These are phyloP conservation scores for Philopotamus ludificatus DNA, from an alignment of 1,140 invertebrate species.

Conservation along the genomic window DNA sequence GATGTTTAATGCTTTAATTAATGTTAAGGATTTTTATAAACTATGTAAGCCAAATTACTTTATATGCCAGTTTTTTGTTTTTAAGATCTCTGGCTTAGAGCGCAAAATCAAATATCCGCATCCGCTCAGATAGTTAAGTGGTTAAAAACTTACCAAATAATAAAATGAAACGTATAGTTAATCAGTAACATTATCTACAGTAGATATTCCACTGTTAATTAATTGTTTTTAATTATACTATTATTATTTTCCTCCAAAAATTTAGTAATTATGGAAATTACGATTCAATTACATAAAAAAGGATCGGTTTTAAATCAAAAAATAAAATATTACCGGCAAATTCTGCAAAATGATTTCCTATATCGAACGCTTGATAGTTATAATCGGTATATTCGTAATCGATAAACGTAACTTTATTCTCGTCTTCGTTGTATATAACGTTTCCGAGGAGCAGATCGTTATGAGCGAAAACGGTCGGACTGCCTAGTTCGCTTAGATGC, in stretches of 20 bases:
- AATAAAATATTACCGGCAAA: constrained; percentile 75
- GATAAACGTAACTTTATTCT: constrained; percentile 83
- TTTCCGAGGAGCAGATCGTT: constrained; percentile 96
- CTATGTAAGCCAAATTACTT: too few species aligned
- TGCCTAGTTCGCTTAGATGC: constrained; percentile 64
- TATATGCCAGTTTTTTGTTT: too few species aligned
- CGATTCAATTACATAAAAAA: not conserved
- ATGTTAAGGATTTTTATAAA: too few species aligned
- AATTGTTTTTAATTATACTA: not conserved
- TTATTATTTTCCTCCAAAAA: not conserved
- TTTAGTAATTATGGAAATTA: not conserved
- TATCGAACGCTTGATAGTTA: constrained; percentile 96
- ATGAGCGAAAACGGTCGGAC: constrained; percentile 93
- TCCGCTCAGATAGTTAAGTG: too few species aligned
- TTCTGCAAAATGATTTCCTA: constrained; percentile 98
- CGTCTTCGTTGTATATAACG: constrained; percentile 77
- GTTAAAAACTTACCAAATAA: too few species aligned
- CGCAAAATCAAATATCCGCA: too few species aligned
- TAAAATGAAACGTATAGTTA: too few species aligned
- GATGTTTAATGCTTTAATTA: too few species aligned
- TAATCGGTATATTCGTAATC: constrained; percentile 95
- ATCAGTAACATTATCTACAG: too few species aligned
- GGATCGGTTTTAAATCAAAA: not conserved
- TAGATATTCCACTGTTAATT: too few species aligned
- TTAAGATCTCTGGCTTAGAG: too few species aligned